These are phyloP conservation scores for Papilio polytes DNA, from an alignment of 1,140 invertebrate species.

Conservation along the genomic window DNA sequence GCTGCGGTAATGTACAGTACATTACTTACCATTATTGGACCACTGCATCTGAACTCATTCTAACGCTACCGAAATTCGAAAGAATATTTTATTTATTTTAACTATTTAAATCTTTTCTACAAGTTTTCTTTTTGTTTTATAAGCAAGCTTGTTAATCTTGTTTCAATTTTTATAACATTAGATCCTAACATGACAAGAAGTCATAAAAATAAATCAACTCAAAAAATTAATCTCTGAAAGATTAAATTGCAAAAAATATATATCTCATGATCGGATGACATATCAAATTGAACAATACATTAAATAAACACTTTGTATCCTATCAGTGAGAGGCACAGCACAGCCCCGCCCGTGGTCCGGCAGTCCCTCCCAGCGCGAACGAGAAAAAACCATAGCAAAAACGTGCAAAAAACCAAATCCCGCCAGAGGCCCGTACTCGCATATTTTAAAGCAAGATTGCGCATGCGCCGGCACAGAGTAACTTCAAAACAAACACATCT, in stretches of 20 bases:
- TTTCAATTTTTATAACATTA: background rate
- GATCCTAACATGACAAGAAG: background rate
- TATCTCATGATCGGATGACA: constrained; percentile 5
- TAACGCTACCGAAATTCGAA: no score
- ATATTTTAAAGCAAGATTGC: constrained; percentile 65
- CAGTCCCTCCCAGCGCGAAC: constrained; percentile 21
- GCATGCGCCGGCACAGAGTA: constrained; percentile 39
- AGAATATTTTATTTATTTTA: no score
- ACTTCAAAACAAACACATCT: background rate
- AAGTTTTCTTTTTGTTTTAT: no score
- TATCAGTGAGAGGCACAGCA: constrained; percentile 19
- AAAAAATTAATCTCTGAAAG: background rate
- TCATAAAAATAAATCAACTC: background rate
- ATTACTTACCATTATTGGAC: no score
- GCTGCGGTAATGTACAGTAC: constrained; percentile 1
- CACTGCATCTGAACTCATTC: background rate
- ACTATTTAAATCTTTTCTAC: no score
- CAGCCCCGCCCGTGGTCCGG: constrained; percentile 3
- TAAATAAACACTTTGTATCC: constrained; percentile 24
- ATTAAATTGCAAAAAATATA: background rate
- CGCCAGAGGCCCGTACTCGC: constrained; percentile 48
- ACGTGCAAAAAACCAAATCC: constrained; percentile 45
- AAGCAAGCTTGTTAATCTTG: background rate
- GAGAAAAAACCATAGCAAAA: constrained; percentile 33
- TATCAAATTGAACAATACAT: constrained; percentile 20